These are phyloP conservation scores for Pelodiscus sinensis DNA, from an alignment of 2,113 vertebrate species.

Conservation along the genomic window DNA sequence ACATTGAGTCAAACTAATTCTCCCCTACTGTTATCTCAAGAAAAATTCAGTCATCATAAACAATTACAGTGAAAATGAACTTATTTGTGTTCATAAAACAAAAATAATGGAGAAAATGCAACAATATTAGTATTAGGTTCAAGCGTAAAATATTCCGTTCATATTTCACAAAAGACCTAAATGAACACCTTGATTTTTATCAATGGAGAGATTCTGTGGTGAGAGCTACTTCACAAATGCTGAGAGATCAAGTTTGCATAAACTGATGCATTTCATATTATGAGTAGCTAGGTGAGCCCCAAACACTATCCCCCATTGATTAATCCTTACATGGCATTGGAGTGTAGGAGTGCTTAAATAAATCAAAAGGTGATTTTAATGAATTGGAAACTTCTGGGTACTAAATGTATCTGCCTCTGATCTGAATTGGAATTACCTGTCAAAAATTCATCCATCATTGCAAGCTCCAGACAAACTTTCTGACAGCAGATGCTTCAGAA, in stretches of 20 bases:
- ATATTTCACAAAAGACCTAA: neutral
- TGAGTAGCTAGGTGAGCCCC: conserved; percentile 67
- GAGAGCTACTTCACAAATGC: conserved; percentile 33
- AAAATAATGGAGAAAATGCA: neutral
- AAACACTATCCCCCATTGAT: conserved; percentile 73
- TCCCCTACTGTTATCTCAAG: neutral
- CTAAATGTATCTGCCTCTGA: conserved; percentile 84
- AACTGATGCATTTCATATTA: conserved; percentile 61
- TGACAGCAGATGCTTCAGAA: conserved; percentile 80
- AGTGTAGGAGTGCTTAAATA: conserved; percentile 74
- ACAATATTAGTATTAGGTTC: neutral
- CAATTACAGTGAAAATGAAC: neutral
- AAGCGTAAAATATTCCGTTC: neutral
- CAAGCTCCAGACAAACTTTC: conserved; percentile 78
- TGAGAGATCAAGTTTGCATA: conserved; percentile 48
- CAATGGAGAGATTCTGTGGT: neutral
- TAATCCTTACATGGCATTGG: conserved; percentile 74
- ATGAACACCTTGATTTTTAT: neutral
- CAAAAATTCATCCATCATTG: conserved; percentile 84
- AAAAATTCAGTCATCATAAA: neutral
- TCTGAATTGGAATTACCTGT: conserved; percentile 86
- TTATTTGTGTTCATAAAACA: neutral
- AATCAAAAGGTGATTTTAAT: conserved; percentile 83
- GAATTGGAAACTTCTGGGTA: conserved; percentile 77
- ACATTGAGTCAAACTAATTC: neutral